Conservation (phyloP, 1,140 invertebrate species). For the Neodiprion pinetum region DNA sequence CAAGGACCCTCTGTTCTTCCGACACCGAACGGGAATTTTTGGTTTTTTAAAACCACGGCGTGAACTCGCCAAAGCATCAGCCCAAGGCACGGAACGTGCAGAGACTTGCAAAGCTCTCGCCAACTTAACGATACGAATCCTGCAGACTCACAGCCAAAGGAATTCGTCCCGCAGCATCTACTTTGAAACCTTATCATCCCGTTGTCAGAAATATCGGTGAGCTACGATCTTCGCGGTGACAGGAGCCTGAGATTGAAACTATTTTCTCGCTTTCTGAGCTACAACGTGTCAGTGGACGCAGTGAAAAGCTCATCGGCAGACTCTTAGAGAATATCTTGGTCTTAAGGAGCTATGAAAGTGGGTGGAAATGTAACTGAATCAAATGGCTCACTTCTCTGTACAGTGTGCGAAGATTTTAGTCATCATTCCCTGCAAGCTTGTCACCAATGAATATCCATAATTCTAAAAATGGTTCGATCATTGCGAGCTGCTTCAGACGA, state of each 20-base stretch:
- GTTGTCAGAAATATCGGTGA: neutral
- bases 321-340: no score
- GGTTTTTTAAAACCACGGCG: constrained; percentile 1
- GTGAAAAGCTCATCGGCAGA: no score
- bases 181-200: neutral
- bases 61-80: constrained; percentile 1
- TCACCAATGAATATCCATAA: no score
- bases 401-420: no score
- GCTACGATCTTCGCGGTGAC: no score
- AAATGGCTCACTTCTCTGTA: no score
- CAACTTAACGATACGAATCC: neutral
- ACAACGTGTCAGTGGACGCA: neutral
- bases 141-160: neutral
- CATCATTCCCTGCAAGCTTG: no score
- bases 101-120: neutral
- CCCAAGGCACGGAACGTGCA: neutral
- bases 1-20: neutral
- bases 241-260: no score
- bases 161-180: neutral
- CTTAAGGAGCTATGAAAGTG: no score
- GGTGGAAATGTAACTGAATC: no score
- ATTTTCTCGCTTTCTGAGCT: neutral
- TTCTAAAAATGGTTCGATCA: no score
- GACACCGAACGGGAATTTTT: neutral
- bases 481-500: no score